Evolutionary conservation across 2,888 invertebrate species (phyloP).

Genomic region (Lucinisca nassula): DNA sequence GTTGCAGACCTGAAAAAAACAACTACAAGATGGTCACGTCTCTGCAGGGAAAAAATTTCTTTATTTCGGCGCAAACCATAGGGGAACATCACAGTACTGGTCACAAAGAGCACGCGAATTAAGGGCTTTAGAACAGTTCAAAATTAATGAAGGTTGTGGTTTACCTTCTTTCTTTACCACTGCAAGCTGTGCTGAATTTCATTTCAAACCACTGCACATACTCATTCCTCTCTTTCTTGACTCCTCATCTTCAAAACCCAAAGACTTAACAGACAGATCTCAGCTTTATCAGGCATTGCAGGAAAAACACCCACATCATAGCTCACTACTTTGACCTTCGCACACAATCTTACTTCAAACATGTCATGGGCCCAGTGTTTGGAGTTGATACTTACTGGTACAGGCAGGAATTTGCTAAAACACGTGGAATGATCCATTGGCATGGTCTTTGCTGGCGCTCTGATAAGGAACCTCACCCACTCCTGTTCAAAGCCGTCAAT

Average conservation of each 20-base stretch:
- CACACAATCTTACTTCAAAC: conserved; percentile 65
- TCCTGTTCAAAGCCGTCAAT: conserved; percentile 33
- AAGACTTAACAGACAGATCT: background rate
- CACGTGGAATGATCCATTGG: conserved; percentile 73
- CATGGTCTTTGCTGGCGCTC: conserved; percentile 71
- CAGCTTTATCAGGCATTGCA: background rate
- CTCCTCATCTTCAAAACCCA: too few relatives aligned
- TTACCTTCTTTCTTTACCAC: conserved; percentile 54
- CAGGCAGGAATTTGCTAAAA: conserved; percentile 73
- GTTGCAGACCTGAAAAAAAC: conserved; percentile 22
- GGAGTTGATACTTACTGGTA: conserved; percentile 73
- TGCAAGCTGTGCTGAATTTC: conserved; percentile 44
- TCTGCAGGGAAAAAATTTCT: conserved; percentile 35
- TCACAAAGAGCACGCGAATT: conserved; percentile 55
- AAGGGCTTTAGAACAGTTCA: conserved; percentile 57
- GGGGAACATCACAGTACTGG: conserved; percentile 66
- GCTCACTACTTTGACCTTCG: conserved; percentile 69
- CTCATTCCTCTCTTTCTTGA: too few relatives aligned
- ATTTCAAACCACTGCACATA: background rate
- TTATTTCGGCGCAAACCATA: conserved; percentile 43
- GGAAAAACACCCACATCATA: background rate
- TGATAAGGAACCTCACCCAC: conserved; percentile 55
- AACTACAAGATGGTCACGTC: conserved; percentile 22
- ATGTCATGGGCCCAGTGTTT: conserved; percentile 72
- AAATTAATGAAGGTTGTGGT: conserved; percentile 65